Conservation (phyloP, 2,113 vertebrate species). For the Phalacrocorax aristotelis region DNA sequence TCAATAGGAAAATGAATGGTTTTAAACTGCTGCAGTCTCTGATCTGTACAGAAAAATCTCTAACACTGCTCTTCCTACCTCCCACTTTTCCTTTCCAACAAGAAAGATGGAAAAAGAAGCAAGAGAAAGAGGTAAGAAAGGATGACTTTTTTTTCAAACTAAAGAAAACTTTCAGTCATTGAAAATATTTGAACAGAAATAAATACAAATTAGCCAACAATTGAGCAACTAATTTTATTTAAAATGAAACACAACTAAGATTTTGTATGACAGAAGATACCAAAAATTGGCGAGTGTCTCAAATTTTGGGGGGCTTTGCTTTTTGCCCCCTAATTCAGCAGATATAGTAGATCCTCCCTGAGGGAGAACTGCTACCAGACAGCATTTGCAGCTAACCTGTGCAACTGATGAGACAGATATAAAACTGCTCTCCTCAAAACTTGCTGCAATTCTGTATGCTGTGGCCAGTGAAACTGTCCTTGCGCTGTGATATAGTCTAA, state of each 20-base stretch:
- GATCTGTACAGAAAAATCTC: not conserved
- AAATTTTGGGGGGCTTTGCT: not conserved
- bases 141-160: not conserved
- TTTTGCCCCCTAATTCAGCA: not conserved
- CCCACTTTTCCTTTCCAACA: constrained; percentile 49
- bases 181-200: constrained; percentile 32
- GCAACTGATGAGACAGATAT: constrained; percentile 57
- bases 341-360: not conserved
- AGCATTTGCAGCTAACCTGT: not conserved
- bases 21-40: not conserved
- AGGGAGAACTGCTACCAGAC: not conserved
- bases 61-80: constrained; percentile 41
- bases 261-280: not conserved
- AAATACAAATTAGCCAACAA: constrained; percentile 64
- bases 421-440: constrained; percentile 37
- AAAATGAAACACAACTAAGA: constrained; percentile 27
- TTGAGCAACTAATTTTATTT: constrained; percentile 56
- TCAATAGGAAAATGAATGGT: not conserved
- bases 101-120: constrained; percentile 39
- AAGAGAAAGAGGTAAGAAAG: constrained; percentile 11
- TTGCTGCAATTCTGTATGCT: not conserved
- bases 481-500: not conserved
- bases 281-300: not conserved
- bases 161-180: constrained; percentile 33
- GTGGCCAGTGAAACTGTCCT: not conserved